phyloP scores from a whole-genome alignment of 2,797 vertebrate species.

The Clangula hyemalis region DNA sequence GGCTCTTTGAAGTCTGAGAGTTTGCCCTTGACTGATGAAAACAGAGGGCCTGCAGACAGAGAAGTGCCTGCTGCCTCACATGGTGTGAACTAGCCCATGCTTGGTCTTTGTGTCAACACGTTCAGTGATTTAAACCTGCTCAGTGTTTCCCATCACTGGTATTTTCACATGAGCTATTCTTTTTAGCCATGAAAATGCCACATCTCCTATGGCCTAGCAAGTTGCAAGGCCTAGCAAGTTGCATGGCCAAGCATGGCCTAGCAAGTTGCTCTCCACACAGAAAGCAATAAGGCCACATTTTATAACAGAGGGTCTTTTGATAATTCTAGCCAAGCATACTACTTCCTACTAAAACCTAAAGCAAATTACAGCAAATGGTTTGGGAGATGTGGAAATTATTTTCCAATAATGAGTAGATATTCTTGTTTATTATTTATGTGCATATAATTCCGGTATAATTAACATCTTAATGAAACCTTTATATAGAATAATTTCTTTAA shows the following conservation, averaged over 20 bases:
- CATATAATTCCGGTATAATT: constrained; percentile 60
- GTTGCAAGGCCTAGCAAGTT: background rate
- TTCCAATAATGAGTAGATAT: constrained; percentile 54
- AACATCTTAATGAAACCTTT: constrained; percentile 63
- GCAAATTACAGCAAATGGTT: constrained; percentile 32
- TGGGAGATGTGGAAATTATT: constrained; percentile 35
- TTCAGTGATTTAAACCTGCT: background rate
- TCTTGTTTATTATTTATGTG: constrained; percentile 64
- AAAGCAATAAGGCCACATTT: background rate
- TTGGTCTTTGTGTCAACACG: background rate
- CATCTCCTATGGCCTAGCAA: background rate
- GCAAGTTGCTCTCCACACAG: background rate
- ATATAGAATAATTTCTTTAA: constrained; percentile 37
- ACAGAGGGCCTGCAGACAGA: background rate
- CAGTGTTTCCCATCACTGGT: background rate
- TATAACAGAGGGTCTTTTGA: background rate
- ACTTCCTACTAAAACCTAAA: constrained; percentile 16
- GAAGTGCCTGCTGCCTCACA: background rate
- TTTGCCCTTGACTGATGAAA: background rate
- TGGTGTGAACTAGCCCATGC: background rate
- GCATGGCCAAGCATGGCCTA: too few relatives aligned
- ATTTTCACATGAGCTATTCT: background rate
- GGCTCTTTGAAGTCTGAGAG: background rate
- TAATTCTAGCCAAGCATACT: background rate
- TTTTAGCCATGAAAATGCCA: background rate